Evolutionary conservation across 2,888 invertebrate species (phyloP), one percentile per base, ranked within the genome.

Genomic region (Sminthurides aquaticus): DNA sequence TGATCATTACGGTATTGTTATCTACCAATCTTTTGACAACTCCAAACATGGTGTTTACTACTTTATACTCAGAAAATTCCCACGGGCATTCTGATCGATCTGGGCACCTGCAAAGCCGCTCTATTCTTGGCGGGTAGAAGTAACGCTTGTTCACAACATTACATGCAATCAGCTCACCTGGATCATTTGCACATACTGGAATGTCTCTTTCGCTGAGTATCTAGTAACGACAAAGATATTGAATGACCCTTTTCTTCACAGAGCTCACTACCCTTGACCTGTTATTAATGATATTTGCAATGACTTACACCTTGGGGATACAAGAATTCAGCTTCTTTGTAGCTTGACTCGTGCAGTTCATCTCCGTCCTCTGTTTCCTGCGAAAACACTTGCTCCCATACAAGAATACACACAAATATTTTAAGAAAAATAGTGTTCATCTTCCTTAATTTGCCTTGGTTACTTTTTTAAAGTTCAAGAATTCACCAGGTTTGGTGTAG

Each of bases 51-150:
- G 2, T 76, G 64, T 72, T 79, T 78, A 75, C 66, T 22, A 22
- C 34, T 29, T 49, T 61, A 18, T 24, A 56, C 5, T 66, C 60
- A 5, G 75, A 73, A 78, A 78, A 80, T 54, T 81, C 80, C 76
- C 78, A 79, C 0, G 81, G 80, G 67, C 82, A 82, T 67, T 81
- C 80, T 3, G 70, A 78, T 5, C 83, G 80, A 22, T 81, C 80
- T 48, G 81, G 78, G 77, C 86, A 87, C 57, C 83, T 82, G 69
- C 86, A 87, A 61, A 85, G 78, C 11, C 86, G 80, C 76, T 85
- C 80, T 0, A 84, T 81, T 67, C 84, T 81, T 26, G 80, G 78
- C 54, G 82, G 79, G 57, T 82, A 79, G 86, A 86, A 86, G 78
- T 82, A 82, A 55, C 84, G 79, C 74, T 76, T 77, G 72, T 84